Percentiles rank a stretch among this genome's conserved stretches.
Evolutionary conservation across 2,797 vertebrate genomes (phyloP).

Genomic region (Pangasius krempfi): DNA sequence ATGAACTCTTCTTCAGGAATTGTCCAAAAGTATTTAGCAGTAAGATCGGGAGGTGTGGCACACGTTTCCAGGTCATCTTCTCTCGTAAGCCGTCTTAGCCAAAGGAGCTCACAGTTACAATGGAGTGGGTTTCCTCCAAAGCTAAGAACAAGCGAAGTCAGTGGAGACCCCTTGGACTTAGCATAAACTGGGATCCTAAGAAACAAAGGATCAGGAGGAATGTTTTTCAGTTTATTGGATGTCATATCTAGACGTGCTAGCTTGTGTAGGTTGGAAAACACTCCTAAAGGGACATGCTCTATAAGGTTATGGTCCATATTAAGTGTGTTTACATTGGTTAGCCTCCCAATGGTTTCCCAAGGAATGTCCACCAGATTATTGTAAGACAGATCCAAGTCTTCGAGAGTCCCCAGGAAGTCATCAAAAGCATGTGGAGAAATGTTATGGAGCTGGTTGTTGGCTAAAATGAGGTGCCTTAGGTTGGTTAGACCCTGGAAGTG

Average conservation of each 20-base stretch:
- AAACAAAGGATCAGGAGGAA: slow-evolving; percentile 88
- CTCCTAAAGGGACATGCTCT: slow-evolving; percentile 85
- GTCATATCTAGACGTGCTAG: slow-evolving; percentile 91
- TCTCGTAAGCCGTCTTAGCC: slow-evolving; percentile 84
- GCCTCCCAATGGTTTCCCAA: slow-evolving; percentile 84
- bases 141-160: slow-evolving; percentile 83
- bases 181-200: slow-evolving; percentile 87
- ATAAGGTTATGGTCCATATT: slow-evolving; percentile 91
- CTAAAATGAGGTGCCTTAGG: slow-evolving; percentile 67
- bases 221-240: slow-evolving; percentile 92
- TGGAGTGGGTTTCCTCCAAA: slow-evolving; percentile 90
- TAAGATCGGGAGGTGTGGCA: slow-evolving; percentile 83
- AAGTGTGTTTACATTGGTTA: slow-evolving; percentile 86
- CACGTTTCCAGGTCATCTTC: slow-evolving; percentile 92
- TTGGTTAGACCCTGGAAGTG: slow-evolving; percentile 87
- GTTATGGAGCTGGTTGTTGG: slow-evolving; percentile 65
- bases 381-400: slow-evolving; percentile 89
- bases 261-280: slow-evolving; percentile 90
- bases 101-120: slow-evolving; percentile 91
- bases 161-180: slow-evolving; percentile 83
- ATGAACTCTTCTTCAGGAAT: slow-evolving; percentile 90
- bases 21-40: slow-evolving; percentile 91
- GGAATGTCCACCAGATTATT: slow-evolving; percentile 89
- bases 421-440: slow-evolving; percentile 74
- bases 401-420: slow-evolving; percentile 86